Percentiles rank a stretch among this genome's conserved stretches.
These are phyloP conservation scores for Polyodon spathula DNA, from an alignment of 2,113 vertebrate species.

Conservation along the genomic window DNA sequence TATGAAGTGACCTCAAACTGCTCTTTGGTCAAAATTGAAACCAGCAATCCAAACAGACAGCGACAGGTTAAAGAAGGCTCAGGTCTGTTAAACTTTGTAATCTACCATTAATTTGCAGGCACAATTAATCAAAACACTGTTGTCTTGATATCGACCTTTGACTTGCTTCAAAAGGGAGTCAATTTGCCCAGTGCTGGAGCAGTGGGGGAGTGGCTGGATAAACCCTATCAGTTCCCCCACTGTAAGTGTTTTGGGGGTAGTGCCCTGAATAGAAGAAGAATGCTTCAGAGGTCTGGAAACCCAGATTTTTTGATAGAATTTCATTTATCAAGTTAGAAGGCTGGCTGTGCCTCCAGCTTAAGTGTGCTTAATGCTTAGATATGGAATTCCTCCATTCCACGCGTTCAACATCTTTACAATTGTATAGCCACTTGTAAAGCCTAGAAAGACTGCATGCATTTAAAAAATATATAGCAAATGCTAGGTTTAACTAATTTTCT, in stretches of 20 bases:
- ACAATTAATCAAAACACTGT: slow-evolving; percentile 86
- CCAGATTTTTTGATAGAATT: slow-evolving; percentile 72
- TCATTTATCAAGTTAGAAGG: slow-evolving; percentile 78
- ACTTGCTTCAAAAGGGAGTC: slow-evolving; percentile 77
- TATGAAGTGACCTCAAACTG: slow-evolving; percentile 66
- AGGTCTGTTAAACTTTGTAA: slow-evolving; percentile 82
- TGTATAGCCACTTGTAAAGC: too few relatives aligned
- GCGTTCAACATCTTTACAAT: too few relatives aligned
- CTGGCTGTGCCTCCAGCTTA: slow-evolving; percentile 42
- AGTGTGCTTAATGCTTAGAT: too few relatives aligned
- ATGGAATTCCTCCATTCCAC: too few relatives aligned
- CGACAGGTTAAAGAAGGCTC: slow-evolving; percentile 65
- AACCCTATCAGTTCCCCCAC: slow-evolving; percentile 9
- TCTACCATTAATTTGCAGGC: slow-evolving; percentile 83
- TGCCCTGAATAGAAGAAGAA: slow-evolving; percentile 66
- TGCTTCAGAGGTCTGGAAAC: slow-evolving; percentile 73
- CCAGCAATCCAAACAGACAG: slow-evolving; percentile 81
- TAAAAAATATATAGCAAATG: too few relatives aligned
- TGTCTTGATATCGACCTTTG: slow-evolving; percentile 77
- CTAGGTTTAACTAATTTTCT: too few relatives aligned
- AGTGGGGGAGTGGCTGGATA: neutral
- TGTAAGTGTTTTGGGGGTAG: slow-evolving; percentile 26
- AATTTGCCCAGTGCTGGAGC: slow-evolving; percentile 48
- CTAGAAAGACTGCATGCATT: too few relatives aligned
- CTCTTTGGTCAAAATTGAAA: slow-evolving; percentile 80